A percentile compares a stretch with the other conserved stretches of the same genome.
These are phyloP conservation scores for Grus americana DNA, from an alignment of 2,113 vertebrate species.

Conservation along the genomic window DNA sequence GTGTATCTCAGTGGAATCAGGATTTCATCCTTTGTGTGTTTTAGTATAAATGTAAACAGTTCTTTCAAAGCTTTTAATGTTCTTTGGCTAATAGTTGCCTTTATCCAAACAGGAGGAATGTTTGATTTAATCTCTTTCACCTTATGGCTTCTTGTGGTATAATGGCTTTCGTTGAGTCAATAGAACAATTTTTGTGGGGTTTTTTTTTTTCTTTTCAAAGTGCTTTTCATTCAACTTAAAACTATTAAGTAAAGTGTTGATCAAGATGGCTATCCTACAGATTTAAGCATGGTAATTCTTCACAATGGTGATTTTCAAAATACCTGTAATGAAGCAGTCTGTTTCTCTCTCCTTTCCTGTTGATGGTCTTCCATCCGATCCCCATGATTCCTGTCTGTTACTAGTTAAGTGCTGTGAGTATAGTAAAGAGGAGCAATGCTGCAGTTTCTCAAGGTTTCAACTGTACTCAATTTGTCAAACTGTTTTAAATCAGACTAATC, in stretches of 20 bases:
- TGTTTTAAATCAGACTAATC: not conserved
- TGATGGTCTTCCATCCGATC: not conserved
- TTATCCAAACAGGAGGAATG: not conserved
- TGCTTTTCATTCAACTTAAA: not conserved
- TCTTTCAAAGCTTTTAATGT: conserved; percentile 13
- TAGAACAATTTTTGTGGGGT: not conserved
- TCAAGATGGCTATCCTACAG: not conserved
- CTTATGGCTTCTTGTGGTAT: not conserved
- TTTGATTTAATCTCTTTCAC: not conserved
- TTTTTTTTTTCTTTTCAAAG: not conserved
- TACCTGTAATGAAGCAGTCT: not conserved
- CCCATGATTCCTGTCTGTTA: not conserved
- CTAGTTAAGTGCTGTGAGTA: not conserved
- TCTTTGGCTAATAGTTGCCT: not conserved
- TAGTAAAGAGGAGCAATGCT: not conserved
- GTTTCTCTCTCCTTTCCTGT: not conserved
- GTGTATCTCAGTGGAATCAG: not conserved
- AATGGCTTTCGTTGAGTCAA: not conserved
- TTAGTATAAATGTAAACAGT: not conserved
- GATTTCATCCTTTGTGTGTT: not conserved
- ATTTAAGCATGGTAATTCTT: not conserved
- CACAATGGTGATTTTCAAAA: not conserved
- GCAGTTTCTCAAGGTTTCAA: not conserved
- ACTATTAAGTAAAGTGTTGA: not conserved
- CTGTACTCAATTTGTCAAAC: not conserved